Evolutionary conservation across 1,140 invertebrate genomes (phyloP).

Genomic region (Scaptomyza hsui): DNA sequence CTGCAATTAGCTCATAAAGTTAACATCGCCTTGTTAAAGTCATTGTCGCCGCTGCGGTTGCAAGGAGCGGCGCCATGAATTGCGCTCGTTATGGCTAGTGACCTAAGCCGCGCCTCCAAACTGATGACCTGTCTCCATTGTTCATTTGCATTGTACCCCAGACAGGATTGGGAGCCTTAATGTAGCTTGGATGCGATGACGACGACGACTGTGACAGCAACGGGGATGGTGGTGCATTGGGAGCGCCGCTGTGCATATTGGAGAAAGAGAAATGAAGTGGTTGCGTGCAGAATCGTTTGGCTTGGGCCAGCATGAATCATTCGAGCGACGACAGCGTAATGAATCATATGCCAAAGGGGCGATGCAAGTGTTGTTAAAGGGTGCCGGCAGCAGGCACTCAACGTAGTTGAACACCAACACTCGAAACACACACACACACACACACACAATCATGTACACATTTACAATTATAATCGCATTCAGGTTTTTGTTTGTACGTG

Average conservation of each 20-base stretch:
- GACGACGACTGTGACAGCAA: slow-evolving; percentile 3
- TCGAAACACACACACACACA: not conserved
- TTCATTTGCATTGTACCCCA: slow-evolving; percentile 30
- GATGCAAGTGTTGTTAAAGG: slow-evolving; percentile 4
- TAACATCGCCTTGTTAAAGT: not conserved
- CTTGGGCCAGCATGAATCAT: slow-evolving; percentile 60
- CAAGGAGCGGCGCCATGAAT: slow-evolving; percentile 35
- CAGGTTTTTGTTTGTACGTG: slow-evolving; percentile 50
- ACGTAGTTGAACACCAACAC: slow-evolving; percentile 13
- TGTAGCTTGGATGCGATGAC: slow-evolving; percentile 30
- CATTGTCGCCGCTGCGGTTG: not conserved
- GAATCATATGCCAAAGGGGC: slow-evolving; percentile 52
- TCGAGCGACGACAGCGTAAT: slow-evolving; percentile 57
- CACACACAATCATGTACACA: slow-evolving; percentile 3
- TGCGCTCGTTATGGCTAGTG: slow-evolving; percentile 46
- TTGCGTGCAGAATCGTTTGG: slow-evolving; percentile 54
- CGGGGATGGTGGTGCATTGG: slow-evolving; percentile 22
- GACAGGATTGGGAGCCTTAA: slow-evolving; percentile 18
- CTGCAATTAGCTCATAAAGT: slow-evolving; percentile 10
- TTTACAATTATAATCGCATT: slow-evolving; percentile 5
- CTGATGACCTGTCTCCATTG: not conserved
- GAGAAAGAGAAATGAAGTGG: slow-evolving; percentile 42
- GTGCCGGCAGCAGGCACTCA: slow-evolving; percentile 36
- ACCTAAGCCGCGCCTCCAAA: slow-evolving; percentile 27
- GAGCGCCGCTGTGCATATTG: slow-evolving; percentile 39